Base-by-base conservation (phyloP, 2,797 vertebrate genomes). In the Hafferia zeledoni region DNA sequence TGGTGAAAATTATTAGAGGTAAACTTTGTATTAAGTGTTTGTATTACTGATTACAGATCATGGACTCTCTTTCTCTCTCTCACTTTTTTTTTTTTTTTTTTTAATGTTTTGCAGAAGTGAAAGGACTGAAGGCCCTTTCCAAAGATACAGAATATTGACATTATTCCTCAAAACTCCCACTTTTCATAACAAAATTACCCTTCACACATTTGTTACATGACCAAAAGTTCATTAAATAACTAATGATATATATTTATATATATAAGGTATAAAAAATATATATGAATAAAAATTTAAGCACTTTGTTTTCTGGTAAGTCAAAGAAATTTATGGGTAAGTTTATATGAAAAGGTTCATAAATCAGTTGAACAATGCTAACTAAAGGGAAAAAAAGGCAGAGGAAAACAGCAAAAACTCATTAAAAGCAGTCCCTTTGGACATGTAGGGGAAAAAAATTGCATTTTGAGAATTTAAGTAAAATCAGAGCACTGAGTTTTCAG, bases 401-500 rank as follows among this genome's bases (percentile, higher is more conserved):
- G 7, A 61, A 69, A 77, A 70, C 16, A 68, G 8, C 10, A 49
- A 22, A 76, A 74, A 6, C 4, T 30, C 6, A 47, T 27, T 60
- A 6, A 17, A 59, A 63, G 3, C 33, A 7, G 0, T 50, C 1
- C 1, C 1, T 72, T 61, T 61, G 17, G 56, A 35, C 3, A 27
- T 31, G 70, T 75, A 35, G 8, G 23, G 11, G 11, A 13, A 7
- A 8, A 65, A 72, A 75, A 24, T 43, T 0, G 22, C 7, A n/a
- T 60, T 57, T 63, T 79, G 13, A 60, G 1, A 27, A 39, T 46
- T 61, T 79, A 24, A 82, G 22, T 3, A 71, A 79, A 76, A 47
- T 1, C 2, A 46, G 6, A 6, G 9, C 23, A 59, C 65, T 37
- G 2, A 59, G 79, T 80, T 79, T 57, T 24, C 20, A 49, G 9